Base-by-base conservation (phyloP, 1,140 invertebrate genomes). In the Nasonia vitripennis region DNA sequence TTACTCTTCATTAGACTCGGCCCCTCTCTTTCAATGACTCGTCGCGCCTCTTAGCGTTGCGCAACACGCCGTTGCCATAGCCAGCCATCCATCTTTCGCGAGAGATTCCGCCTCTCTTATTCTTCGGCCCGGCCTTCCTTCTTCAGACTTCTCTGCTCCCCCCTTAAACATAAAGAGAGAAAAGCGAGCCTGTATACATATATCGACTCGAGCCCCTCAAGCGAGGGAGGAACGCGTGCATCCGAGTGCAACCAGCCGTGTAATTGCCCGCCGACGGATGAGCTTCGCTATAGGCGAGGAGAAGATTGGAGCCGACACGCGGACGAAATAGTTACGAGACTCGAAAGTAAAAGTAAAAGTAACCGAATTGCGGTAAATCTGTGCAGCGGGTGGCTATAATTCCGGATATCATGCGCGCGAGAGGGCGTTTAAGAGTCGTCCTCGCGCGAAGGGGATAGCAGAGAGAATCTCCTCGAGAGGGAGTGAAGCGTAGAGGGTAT, bases 201-300 rank as follows among this genome's bases (percentile, higher is more conserved):
- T 37, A 37, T 31, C 51, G 67, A 70, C 23, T 34, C 81, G 70
- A 31, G 37, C 70, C 70, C 86, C 81, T 78, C 83, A 73, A 27
- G 86, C 87, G 88, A 93, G 89, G 51, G 51, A 92, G 90, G 88
- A 89, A 91, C 91, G 91, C 91, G 91, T 92, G 91, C 93, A 92
- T 91, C 90, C 88, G 88, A 92, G 91, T 88, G 91, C 92, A 92
- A 90, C 91, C 92, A 91, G 55, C 90, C 91, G 91, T 91, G 90
- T 93, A 93, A 93, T 93, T 92, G 92, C 89, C 89, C 88, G 89
- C 27, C 27, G 27, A 86, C 74, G 74, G 83, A 74, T 45, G 55
- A 34, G 27, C 5, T 5, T 75, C 34, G 9, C 41, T 70, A 9
- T 41, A 5, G 5, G 5, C 41, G 10, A 11, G 48, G 10, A 51